Evolutionary conservation across 2,113 vertebrate genomes (phyloP).

Genomic region (Corapipo altera): DNA sequence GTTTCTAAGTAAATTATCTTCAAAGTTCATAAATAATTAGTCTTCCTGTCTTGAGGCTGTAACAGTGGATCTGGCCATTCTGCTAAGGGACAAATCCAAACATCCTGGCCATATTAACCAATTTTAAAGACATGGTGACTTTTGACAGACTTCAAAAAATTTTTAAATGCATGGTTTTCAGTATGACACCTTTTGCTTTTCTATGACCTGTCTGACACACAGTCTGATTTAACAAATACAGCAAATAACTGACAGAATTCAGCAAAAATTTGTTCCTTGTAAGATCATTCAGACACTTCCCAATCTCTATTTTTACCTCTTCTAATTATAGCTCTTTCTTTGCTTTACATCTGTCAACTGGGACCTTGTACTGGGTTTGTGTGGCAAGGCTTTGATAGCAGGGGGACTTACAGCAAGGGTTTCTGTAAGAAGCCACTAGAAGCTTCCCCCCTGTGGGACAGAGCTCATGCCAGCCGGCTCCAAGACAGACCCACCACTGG

Average conservation of each 20-base stretch:
- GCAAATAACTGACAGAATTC: background rate
- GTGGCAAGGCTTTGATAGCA: background rate
- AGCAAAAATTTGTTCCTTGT: background rate
- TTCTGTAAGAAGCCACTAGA: background rate
- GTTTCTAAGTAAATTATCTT: background rate
- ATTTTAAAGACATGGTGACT: background rate
- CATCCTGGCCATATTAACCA: background rate
- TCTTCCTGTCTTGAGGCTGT: background rate
- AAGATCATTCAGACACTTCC: background rate
- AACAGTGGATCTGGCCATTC: background rate
- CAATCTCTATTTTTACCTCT: constrained; percentile 39
- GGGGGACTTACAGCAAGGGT: background rate
- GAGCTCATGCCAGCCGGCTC: background rate
- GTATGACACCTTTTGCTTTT: background rate
- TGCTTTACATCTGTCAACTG: constrained; percentile 1
- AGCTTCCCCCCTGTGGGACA: fast-evolving
- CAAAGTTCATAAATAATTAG: background rate
- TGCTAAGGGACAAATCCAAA: background rate
- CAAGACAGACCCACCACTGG: background rate
- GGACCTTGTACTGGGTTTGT: background rate
- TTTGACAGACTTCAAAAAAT: background rate
- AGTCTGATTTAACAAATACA: constrained; percentile 14
- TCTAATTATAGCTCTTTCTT: constrained; percentile 41
- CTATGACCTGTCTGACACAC: background rate
- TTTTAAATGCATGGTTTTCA: background rate